Evolutionary conservation across 2,797 vertebrate genomes (phyloP).

Genomic region (Lepus townsendii): DNA sequence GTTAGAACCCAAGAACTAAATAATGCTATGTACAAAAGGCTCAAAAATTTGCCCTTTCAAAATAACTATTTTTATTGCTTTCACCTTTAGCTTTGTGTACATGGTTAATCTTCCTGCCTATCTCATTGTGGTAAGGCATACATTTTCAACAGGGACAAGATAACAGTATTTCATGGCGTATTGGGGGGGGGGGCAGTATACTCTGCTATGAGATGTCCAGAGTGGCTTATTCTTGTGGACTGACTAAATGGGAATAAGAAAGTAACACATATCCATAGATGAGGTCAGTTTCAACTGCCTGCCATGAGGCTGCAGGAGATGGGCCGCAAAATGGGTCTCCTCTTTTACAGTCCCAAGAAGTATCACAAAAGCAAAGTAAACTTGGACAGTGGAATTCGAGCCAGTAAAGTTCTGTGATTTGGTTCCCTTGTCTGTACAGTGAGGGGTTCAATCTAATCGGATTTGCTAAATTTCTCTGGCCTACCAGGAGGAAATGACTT

Average conservation of each 20-base stretch:
- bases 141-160: constrained; percentile 26
- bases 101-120: constrained; percentile 24
- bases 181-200: neutral
- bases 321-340: neutral
- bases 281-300: neutral
- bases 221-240: neutral
- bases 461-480: constrained; percentile 27
- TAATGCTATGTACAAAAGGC: neutral
- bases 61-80: neutral
- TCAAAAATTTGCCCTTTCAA: constrained; percentile 16
- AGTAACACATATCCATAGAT: neutral
- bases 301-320: neutral
- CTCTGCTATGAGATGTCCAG: neutral
- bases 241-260: neutral
- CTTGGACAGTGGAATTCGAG: neutral
- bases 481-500: neutral
- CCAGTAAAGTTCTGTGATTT: neutral
- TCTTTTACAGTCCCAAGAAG: constrained; percentile 31
- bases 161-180: neutral
- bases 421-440: neutral
- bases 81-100: neutral
- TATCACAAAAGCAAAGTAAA: constrained; percentile 27
- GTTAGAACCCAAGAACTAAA: neutral
- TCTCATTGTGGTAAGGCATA: constrained; percentile 34
- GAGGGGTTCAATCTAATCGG: neutral